phyloP scores from a whole-genome alignment of 64 coral and sea anemone species.

The Montipora sp. region DNA sequence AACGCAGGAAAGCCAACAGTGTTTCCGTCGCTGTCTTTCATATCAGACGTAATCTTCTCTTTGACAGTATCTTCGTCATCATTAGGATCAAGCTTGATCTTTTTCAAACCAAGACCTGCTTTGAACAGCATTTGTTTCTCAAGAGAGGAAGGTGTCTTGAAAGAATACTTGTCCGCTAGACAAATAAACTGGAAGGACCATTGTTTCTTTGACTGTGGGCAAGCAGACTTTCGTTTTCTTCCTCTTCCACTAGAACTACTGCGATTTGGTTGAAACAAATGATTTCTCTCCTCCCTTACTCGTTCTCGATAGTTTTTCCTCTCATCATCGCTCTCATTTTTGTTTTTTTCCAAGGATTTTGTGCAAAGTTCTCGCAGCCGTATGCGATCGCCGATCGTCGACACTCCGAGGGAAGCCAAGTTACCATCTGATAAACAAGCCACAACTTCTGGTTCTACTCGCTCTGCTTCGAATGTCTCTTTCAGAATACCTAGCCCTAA shows the following conservation, averaged over 20 bases:
- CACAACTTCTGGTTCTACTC: conserved; percentile 31
- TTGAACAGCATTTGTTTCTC: not conserved
- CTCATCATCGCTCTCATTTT: conserved; percentile 20
- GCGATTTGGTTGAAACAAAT: conserved; percentile 38
- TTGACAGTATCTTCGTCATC: not conserved
- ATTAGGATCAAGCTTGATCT: not conserved
- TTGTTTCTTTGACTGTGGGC: not conserved
- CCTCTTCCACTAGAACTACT: conserved; percentile 54
- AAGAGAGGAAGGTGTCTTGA: not conserved
- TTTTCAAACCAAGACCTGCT: not conserved
- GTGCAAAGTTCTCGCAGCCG: conserved; percentile 8
- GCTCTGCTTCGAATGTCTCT: conserved; percentile 46
- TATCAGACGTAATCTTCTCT: not conserved
- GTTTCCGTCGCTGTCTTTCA: not conserved
- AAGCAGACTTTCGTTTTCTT: conserved; percentile 34
- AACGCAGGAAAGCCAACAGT: not conserved
- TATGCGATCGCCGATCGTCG: conserved; percentile 45
- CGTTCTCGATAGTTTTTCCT: conserved; percentile 20
- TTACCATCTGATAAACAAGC: conserved; percentile 35
- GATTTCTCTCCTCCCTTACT: conserved; percentile 23
- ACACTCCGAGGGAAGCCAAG: conserved; percentile 46
- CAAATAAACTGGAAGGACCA: not conserved
- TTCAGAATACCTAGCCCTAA: conserved; percentile 15
- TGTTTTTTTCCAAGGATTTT: conserved; percentile 41
- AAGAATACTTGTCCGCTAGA: not conserved